phyloP scores from a whole-genome alignment of 2,113 vertebrate genomes.

The Synchiropus splendidus region DNA sequence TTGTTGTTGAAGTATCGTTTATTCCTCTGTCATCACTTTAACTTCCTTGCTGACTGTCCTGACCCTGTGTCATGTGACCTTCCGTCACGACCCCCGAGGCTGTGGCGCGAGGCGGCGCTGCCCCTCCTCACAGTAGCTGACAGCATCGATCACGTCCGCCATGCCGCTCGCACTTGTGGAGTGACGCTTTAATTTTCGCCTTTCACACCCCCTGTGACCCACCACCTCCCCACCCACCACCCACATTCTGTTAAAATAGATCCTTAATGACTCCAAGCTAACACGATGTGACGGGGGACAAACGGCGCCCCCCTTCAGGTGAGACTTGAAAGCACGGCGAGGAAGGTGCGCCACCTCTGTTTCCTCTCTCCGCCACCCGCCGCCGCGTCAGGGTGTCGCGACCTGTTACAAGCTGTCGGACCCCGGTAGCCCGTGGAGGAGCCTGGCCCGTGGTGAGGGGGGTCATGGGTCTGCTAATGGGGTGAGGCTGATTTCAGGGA shows the following conservation, averaged over 20 bases:
- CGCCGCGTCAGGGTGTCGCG: conserved; percentile 49
- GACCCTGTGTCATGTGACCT: too few species aligned
- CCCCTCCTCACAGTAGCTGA: too few species aligned
- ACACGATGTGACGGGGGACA: conserved; percentile 63
- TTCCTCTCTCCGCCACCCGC: conserved; percentile 66
- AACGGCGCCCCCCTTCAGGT: conserved; percentile 50
- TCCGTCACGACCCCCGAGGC: too few species aligned
- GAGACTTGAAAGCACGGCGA: conserved; percentile 44
- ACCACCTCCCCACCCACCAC: conserved; percentile 8
- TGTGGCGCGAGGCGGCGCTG: too few species aligned
- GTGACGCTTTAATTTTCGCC: conserved; percentile 54
- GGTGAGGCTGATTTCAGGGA: conserved; percentile 50
- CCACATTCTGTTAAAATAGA: conserved; percentile 44
- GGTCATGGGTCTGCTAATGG: conserved; percentile 45
- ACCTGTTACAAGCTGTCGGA: conserved; percentile 53
- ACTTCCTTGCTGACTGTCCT: too few species aligned
- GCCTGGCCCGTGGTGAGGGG: conserved; percentile 20
- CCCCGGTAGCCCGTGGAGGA: conserved; percentile 25
- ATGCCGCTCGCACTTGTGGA: conserved; percentile 4
- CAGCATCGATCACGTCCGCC: too few species aligned
- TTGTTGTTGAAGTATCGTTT: too few species aligned
- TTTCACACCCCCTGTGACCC: conserved; percentile 31
- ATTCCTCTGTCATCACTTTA: too few species aligned
- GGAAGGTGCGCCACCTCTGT: conserved; percentile 38
- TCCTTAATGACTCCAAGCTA: conserved; percentile 63